Conservation (phyloP, 2,797 vertebrate genomes). For the Netta rufina region DNA sequence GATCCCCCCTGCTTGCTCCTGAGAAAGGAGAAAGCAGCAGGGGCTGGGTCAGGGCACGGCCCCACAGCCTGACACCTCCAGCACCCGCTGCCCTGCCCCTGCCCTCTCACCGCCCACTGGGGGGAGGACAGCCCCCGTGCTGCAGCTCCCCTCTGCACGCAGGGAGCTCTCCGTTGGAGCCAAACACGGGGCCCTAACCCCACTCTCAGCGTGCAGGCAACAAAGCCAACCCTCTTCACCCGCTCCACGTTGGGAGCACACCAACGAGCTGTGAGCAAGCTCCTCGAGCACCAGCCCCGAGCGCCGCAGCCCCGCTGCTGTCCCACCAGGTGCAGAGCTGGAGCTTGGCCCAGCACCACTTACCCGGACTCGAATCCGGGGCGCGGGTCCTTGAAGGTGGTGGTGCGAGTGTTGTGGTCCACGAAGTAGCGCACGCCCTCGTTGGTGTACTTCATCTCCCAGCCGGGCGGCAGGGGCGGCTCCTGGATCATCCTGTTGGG, state of each 20-base stretch:
- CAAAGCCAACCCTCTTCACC: background rate
- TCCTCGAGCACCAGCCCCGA: background rate
- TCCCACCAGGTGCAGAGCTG: fast-evolving
- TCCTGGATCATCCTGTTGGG: constrained; percentile 95
- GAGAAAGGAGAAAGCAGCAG: background rate
- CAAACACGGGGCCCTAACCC: fast-evolving
- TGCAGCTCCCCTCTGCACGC: background rate
- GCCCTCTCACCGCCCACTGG: fast-evolving
- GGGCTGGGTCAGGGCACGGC: background rate
- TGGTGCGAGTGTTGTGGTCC: constrained; percentile 96
- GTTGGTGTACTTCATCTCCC: constrained; percentile 98
- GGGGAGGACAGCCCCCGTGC: background rate
- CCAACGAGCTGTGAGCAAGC: fast-evolving
- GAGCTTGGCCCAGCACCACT: constrained; percentile 34
- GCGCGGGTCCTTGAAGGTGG: constrained; percentile 97
- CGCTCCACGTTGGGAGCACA: fast-evolving
- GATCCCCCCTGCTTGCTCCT: constrained; percentile 92
- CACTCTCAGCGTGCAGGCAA: fast-evolving
- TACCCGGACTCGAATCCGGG: constrained; percentile 97
- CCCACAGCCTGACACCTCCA: background rate
- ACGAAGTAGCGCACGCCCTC: constrained; percentile 98
- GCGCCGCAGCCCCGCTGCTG: fast-evolving
- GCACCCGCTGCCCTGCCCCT: fast-evolving
- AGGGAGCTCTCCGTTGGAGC: background rate
- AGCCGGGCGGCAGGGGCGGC: constrained; percentile 93